Evolutionary conservation across 2,113 vertebrate genomes (phyloP), one percentile per base, ranked within the genome.

Genomic region (Callionymus lyra): DNA sequence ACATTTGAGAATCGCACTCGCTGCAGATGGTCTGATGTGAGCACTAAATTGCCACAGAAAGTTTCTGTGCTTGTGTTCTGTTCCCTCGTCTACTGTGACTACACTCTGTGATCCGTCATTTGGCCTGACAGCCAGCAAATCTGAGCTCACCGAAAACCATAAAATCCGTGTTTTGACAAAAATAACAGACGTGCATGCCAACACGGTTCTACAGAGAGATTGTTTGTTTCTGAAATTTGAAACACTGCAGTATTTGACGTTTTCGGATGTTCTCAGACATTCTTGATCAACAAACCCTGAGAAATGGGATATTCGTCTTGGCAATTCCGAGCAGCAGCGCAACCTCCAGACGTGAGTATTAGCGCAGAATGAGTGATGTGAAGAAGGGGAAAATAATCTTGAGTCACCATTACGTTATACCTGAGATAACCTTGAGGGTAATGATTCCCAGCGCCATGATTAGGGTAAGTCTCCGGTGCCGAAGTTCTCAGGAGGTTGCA

Each of bases 131-230:
- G 52, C 62, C 58, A 54, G 57, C 61, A 53, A 51, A 36, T 39
- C 55, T 61, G 37, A 2, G 6, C 57, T 68, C 55, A 39, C 44
- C 47, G 43, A 70, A 61, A 74, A 50, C 59, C 44, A 65, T 74
- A 68, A 78, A 80, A 68, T 2, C n/a, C 49, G 42, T 59, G 68
- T 73, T 81, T 70, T 47, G 74, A 74, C 53, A 70, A 57, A 68
- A 76, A 79, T 71, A 74, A 61, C 65, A 77, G 77, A 68, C 62
- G 3, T 21, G 56, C 66, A 48, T 63, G 63, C 57, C 46, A 65
- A 59, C 54, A 39, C 43, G 12, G 27, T 63, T 14, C 63, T 76
- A 72, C 65, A 68, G 74, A 79, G 66, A 49, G 47, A 43, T 47
- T 42, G 50, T 71, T 60, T 74, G 50, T 71, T 60, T 74, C 61